Percentiles rank a stretch among this genome's conserved stretches.
phyloP scores from a whole-genome alignment of 2,113 vertebrate genomes.

The Clinocottus analis region DNA sequence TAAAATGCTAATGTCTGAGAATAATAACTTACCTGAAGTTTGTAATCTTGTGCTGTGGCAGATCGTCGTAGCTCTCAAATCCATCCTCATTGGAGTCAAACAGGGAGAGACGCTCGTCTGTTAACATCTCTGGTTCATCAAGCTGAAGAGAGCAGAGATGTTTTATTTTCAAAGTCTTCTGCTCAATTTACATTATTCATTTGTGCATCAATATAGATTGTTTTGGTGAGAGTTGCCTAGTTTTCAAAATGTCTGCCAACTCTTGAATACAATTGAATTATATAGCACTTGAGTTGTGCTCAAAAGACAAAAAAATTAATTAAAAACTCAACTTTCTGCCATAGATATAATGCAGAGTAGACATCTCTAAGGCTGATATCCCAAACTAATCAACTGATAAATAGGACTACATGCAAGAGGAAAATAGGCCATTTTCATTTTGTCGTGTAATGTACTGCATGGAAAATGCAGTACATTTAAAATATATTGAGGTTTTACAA shows the following conservation, averaged over 20 bases:
- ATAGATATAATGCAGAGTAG: too few species aligned
- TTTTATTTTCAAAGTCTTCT: background rate
- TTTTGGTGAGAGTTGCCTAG: background rate
- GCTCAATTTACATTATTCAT: background rate
- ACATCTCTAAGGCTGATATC: too few species aligned
- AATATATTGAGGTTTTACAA: background rate
- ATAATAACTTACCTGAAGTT: constrained; percentile 88
- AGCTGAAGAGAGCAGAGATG: constrained; percentile 77
- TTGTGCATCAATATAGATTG: background rate
- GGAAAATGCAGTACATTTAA: background rate
- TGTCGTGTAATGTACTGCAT: too few species aligned
- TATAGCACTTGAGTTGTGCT: too few species aligned
- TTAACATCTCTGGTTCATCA: constrained; percentile 95
- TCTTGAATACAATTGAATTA: too few species aligned
- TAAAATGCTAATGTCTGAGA: background rate
- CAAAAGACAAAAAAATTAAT: too few species aligned
- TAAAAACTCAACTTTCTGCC: too few species aligned
- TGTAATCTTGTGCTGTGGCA: constrained; percentile 95
- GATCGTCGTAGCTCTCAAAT: constrained; percentile 95
- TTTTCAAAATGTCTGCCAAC: background rate
- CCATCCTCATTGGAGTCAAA: constrained; percentile 94
- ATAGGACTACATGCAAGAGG: too few species aligned
- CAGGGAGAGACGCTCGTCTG: constrained; percentile 91
- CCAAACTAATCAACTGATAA: too few species aligned
- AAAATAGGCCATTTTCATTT: too few species aligned